Evolutionary conservation across 1,140 invertebrate genomes (phyloP).

Genomic region (Lasaia peninsularis): DNA sequence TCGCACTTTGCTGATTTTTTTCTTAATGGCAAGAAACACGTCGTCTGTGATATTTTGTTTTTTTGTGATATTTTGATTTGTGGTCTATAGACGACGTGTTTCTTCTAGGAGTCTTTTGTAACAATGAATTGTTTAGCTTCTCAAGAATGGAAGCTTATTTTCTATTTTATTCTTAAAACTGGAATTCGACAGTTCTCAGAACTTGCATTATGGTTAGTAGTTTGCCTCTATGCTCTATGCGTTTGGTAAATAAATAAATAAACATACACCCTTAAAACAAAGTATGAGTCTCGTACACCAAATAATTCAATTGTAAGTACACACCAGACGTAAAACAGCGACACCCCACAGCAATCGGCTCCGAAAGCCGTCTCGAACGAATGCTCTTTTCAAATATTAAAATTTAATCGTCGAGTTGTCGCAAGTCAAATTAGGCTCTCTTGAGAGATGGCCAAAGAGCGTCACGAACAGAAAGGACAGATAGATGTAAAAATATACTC

Average conservation of each 20-base stretch:
- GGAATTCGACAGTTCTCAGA: too few relatives aligned
- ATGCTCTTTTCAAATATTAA: conserved; percentile 71
- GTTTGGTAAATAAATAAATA: neutral
- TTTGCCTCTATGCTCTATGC: neutral
- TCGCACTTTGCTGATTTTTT: too few relatives aligned
- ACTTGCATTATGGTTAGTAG: too few relatives aligned
- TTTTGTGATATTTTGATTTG: too few relatives aligned
- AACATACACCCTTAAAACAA: neutral
- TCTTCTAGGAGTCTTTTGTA: too few relatives aligned
- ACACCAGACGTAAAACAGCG: conserved; percentile 49
- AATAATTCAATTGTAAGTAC: conserved; percentile 33
- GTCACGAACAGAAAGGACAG: neutral
- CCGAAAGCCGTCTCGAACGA: conserved; percentile 32
- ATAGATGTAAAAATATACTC: too few relatives aligned
- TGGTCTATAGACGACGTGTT: too few relatives aligned
- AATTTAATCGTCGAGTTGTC: conserved; percentile 74
- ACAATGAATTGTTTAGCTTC: too few relatives aligned
- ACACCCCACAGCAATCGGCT: conserved; percentile 51
- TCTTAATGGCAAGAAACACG: too few relatives aligned
- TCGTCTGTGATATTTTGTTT: too few relatives aligned
- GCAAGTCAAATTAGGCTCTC: conserved; percentile 72
- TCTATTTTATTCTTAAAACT: too few relatives aligned
- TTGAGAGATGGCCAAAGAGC: conserved; percentile 57
- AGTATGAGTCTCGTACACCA: neutral
- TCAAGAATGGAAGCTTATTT: too few relatives aligned